phyloP scores from a whole-genome alignment of 2,888 invertebrate species.

The Eilema caniola region DNA sequence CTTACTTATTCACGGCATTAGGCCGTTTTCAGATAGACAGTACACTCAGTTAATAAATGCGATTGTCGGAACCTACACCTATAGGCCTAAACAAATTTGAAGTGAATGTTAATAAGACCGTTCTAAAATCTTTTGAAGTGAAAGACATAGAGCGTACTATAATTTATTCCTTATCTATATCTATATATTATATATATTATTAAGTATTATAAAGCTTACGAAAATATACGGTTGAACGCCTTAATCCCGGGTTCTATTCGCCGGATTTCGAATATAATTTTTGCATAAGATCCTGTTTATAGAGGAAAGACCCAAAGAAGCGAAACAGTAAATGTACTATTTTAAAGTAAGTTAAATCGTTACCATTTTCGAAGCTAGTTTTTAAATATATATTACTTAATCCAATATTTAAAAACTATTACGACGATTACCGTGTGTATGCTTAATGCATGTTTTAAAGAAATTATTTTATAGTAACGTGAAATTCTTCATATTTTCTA shows the following conservation, averaged over 20 bases:
- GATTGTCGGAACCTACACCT: conserved; percentile 41
- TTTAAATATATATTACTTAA: background rate
- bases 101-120: conserved; percentile 42
- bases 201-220: background rate
- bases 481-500: background rate
- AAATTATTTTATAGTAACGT: background rate
- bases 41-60: conserved; percentile 45
- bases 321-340: background rate
- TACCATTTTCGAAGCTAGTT: background rate
- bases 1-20: conserved; percentile 59
- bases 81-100: conserved; percentile 52
- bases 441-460: background rate
- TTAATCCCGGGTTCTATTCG: background rate
- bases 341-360: background rate
- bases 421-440: too few species aligned
- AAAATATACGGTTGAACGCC: background rate
- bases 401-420: background rate
- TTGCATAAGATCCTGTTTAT: conserved; percentile 2
- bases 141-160: conserved; percentile 11
- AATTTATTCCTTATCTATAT: background rate
- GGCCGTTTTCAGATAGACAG: conserved; percentile 46
- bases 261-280: conserved; percentile 4
- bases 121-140: conserved; percentile 35
- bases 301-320: background rate
- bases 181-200: too few species aligned